These are phyloP conservation scores for Melanotaenia parkinsoni DNA, from an alignment of 2,797 vertebrate species.

Conservation along the genomic window DNA sequence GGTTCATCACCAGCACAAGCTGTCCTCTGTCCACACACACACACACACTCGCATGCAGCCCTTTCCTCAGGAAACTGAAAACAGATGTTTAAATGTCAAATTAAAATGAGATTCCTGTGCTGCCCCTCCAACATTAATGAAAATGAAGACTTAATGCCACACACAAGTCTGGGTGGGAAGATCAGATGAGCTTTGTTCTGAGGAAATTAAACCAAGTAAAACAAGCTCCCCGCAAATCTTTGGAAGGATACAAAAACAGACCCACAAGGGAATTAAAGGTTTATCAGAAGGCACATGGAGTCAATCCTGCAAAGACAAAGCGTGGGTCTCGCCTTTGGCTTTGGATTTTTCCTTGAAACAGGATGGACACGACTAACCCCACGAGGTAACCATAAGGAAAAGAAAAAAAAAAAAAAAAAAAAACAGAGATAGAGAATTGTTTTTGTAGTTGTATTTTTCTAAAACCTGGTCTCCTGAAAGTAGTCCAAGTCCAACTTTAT, in stretches of 20 bases:
- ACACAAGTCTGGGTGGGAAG: slow-evolving; percentile 76
- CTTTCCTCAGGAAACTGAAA: slow-evolving; percentile 80
- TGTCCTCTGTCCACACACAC: slow-evolving; percentile 29
- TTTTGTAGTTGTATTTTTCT: slow-evolving; percentile 6
- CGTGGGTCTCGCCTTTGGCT: slow-evolving; percentile 63
- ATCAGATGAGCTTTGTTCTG: slow-evolving; percentile 83
- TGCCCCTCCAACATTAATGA: slow-evolving; percentile 83
- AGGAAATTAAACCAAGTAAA: slow-evolving; percentile 86
- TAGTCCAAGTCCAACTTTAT: slow-evolving; percentile 30
- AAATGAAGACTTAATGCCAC: slow-evolving; percentile 82
- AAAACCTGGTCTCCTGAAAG: slow-evolving; percentile 9
- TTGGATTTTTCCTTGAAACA: slow-evolving; percentile 53
- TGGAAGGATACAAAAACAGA: slow-evolving; percentile 70
- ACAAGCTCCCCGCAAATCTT: slow-evolving; percentile 73
- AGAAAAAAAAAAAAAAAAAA: slow-evolving; percentile 38
- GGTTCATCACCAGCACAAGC: slow-evolving; percentile 60
- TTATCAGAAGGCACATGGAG: slow-evolving; percentile 73
- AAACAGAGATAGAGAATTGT: slow-evolving; percentile 7
- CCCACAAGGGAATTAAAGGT: slow-evolving; percentile 77
- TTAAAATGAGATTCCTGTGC: slow-evolving; percentile 85
- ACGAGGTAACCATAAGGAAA: slow-evolving; percentile 37
- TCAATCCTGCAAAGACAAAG: slow-evolving; percentile 57
- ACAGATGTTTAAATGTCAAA: slow-evolving; percentile 88
- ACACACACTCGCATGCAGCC: slow-evolving; percentile 23
- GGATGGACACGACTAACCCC: slow-evolving; percentile 33